These are phyloP conservation scores for Uloborus plumipes DNA, from an alignment of 2,888 invertebrate genomes.

Conservation along the genomic window DNA sequence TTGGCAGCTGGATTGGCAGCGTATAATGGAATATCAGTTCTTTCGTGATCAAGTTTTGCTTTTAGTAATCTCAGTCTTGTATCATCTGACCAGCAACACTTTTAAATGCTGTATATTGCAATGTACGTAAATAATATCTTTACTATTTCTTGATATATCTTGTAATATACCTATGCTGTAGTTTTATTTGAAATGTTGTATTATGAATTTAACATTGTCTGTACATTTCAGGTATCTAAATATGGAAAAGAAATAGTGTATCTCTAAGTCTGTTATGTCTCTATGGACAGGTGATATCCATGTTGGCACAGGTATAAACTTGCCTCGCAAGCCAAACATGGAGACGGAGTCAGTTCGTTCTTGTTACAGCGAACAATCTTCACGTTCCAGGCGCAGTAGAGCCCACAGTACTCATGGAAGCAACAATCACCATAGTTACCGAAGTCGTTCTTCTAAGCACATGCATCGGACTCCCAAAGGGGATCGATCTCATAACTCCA, in stretches of 20 bases:
- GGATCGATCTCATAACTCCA: slow-evolving; percentile 44
- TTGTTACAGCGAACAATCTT: slow-evolving; percentile 83
- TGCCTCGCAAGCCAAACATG: slow-evolving; percentile 76
- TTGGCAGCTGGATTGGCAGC: too few species aligned
- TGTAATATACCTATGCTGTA: background rate
- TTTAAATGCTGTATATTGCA: too few species aligned
- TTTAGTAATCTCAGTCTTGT: too few species aligned
- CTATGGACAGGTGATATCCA: slow-evolving; percentile 65
- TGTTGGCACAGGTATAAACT: slow-evolving; percentile 58
- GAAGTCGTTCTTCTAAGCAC: slow-evolving; percentile 40
- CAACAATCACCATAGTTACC: slow-evolving; percentile 44
- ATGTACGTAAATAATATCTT: too few species aligned
- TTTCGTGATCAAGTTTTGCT: too few species aligned
- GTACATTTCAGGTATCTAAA: too few species aligned
- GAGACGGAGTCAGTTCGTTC: slow-evolving; percentile 95
- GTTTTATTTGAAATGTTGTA: background rate
- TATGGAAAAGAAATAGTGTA: too few species aligned
- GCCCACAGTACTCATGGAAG: slow-evolving; percentile 64
- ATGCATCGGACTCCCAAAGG: slow-evolving; percentile 35
- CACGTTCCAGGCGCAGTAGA: slow-evolving; percentile 75
- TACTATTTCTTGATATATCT: too few species aligned
- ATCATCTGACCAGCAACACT: too few species aligned
- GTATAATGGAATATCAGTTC: too few species aligned
- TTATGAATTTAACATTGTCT: too few species aligned
- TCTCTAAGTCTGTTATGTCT: slow-evolving; percentile 44